These are phyloP conservation scores for Drosophila novamexicana DNA, from an alignment of 1,140 invertebrate genomes.

Conservation along the genomic window DNA sequence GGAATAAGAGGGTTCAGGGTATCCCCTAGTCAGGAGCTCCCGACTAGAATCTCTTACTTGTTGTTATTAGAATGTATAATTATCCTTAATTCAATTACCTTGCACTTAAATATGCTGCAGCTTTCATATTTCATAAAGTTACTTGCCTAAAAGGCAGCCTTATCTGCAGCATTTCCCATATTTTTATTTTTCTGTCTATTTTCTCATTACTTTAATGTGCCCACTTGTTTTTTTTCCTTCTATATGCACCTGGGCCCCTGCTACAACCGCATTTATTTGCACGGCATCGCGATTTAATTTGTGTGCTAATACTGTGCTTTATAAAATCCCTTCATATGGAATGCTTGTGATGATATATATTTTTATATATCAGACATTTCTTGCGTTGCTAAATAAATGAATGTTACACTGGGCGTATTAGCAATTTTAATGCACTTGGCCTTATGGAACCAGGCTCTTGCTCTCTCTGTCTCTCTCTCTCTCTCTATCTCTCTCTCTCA, in stretches of 20 bases:
- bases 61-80: too few species aligned
- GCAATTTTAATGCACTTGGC: constrained; percentile 69
- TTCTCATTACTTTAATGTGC: constrained; percentile 23
- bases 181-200: background rate
- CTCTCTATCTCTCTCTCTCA: background rate
- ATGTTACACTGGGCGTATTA: constrained; percentile 52
- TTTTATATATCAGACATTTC: constrained; percentile 24
- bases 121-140: background rate
- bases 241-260: background rate
- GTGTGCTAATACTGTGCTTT: constrained; percentile 49
- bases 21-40: too few species aligned
- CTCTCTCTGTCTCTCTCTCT: background rate
- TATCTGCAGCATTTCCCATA: background rate
- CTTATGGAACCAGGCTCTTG: constrained; percentile 48
- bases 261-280: constrained; percentile 6
- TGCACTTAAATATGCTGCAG: background rate
- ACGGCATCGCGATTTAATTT: constrained; percentile 45
- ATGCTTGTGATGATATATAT: constrained; percentile 29
- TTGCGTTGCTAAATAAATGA: constrained; percentile 35
- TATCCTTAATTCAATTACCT: background rate
- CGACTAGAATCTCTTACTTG: too few species aligned
- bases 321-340: constrained; percentile 22
- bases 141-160: constrained; percentile 2
- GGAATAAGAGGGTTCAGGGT: too few species aligned
- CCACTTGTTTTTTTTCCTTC: background rate